Conservation (phyloP, 2,113 vertebrate genomes). For the Zosterops borbonicus region DNA sequence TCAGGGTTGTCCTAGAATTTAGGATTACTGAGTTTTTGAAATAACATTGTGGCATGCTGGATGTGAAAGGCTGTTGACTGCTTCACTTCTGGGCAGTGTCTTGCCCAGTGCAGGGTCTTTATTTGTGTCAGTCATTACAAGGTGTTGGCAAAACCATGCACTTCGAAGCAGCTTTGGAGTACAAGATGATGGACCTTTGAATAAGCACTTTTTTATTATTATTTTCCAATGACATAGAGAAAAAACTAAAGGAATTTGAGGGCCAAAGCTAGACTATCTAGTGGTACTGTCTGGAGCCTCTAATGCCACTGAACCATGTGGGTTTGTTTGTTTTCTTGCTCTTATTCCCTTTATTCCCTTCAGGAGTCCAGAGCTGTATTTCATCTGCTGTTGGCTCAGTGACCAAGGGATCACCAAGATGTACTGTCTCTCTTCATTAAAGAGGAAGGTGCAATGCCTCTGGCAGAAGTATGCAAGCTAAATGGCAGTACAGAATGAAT, state of each 20-base stretch:
- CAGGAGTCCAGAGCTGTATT: not conserved
- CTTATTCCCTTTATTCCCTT: not conserved
- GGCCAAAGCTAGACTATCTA: not conserved
- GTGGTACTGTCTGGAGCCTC: not conserved
- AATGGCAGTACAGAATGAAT: not conserved
- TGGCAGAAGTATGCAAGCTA: not conserved
- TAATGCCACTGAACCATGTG: not conserved
- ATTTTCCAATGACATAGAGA: not conserved
- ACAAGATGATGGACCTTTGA: not conserved
- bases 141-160: not conserved
- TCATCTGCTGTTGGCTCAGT: not conserved
- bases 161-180: accelerated
- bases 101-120: not conserved
- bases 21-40: not conserved
- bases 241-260: not conserved
- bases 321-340: not conserved
- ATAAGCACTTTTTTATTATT: not conserved
- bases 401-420: not conserved
- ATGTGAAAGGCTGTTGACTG: not conserved
- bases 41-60: not conserved
- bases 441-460: not conserved
- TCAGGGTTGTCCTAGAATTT: not conserved
- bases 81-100: not conserved
- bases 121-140: not conserved
- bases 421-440: not conserved